Evolutionary conservation across 2,888 invertebrate genomes (phyloP).

Genomic region (Epinotia demarniana): DNA sequence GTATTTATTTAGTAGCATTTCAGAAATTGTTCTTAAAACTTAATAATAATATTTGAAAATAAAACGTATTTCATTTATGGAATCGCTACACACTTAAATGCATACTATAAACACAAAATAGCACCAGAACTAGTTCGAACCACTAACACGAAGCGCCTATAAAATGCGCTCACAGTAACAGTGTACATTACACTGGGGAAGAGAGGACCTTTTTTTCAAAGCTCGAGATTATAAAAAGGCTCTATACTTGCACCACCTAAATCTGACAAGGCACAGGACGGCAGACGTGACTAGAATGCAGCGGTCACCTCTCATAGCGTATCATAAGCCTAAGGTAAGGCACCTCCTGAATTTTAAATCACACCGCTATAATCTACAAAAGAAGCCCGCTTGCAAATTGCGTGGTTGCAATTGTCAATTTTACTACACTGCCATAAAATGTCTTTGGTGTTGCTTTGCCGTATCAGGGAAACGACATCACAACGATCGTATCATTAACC

Average conservation of each 20-base stretch:
- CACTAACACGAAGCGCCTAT: slow-evolving; percentile 24
- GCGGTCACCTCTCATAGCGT: slow-evolving; percentile 58
- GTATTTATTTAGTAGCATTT: slow-evolving; percentile 26
- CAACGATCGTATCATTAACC: slow-evolving; percentile 37
- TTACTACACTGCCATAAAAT: slow-evolving; percentile 38
- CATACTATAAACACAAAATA: slow-evolving; percentile 19
- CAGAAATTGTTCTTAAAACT: background rate
- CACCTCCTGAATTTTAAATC: slow-evolving; percentile 72
- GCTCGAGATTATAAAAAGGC: slow-evolving; percentile 52
- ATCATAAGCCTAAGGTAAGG: slow-evolving; percentile 68
- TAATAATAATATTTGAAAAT: slow-evolving; percentile 28
- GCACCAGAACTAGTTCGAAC: slow-evolving; percentile 22
- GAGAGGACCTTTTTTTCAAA: slow-evolving; percentile 37
- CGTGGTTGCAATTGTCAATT: slow-evolving; percentile 45
- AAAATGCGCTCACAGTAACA: slow-evolving; percentile 33
- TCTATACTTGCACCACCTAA: slow-evolving; percentile 62
- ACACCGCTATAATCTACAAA: slow-evolving; percentile 57
- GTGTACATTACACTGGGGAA: slow-evolving; percentile 40
- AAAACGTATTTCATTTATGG: slow-evolving; percentile 3
- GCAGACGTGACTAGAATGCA: slow-evolving; percentile 72
- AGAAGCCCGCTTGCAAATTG: slow-evolving; percentile 50
- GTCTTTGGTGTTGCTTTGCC: slow-evolving; percentile 35
- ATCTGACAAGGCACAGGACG: slow-evolving; percentile 69
- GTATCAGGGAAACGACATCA: slow-evolving; percentile 40
- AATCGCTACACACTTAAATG: slow-evolving; percentile 18